Evolutionary conservation across 1,140 invertebrate genomes (phyloP).

Genomic region (Tetragnatha versicolor): DNA sequence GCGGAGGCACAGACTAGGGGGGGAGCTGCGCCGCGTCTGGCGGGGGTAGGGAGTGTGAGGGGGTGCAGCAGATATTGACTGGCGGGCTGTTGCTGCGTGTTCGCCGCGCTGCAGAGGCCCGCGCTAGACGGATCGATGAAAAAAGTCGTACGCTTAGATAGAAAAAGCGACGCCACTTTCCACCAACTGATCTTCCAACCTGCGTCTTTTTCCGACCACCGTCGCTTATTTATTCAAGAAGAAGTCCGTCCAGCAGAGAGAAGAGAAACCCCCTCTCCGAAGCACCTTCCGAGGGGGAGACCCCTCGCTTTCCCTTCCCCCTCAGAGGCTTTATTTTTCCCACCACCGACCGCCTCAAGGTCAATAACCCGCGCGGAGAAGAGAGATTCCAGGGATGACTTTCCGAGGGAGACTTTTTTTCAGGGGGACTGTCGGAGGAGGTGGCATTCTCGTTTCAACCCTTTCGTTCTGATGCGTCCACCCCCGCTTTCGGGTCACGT

Average conservation of each 20-base stretch:
- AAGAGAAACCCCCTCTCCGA: too few species aligned
- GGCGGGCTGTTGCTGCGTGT: slow-evolving; percentile 47
- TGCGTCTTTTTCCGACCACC: too few species aligned
- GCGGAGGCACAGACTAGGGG: slow-evolving; percentile 15
- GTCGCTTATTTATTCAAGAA: too few species aligned
- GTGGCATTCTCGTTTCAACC: not conserved
- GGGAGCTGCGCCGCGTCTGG: slow-evolving; percentile 14
- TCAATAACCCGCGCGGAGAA: slow-evolving; percentile 43
- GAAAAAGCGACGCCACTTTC: slow-evolving; percentile 54
- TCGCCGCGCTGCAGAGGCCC: slow-evolving; percentile 12
- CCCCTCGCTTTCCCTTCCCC: not conserved
- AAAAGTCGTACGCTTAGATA: slow-evolving; percentile 38
- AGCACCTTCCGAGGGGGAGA: not conserved
- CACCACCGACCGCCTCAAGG: slow-evolving; percentile 3
- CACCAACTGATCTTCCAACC: not conserved
- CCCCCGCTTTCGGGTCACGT: slow-evolving; percentile 25
- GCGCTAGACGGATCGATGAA: slow-evolving; percentile 54
- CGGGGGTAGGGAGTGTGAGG: slow-evolving; percentile 5
- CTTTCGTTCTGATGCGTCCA: not conserved
- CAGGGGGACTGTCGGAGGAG: not conserved
- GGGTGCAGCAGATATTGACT: slow-evolving; percentile 52
- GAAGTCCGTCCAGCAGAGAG: too few species aligned
- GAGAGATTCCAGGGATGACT: slow-evolving; percentile 6
- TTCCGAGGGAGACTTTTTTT: not conserved
- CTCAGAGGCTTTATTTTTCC: slow-evolving; percentile 6